Base-by-base conservation (phyloP, 2,888 invertebrate species). In the Temnothorax ravouxi region DNA sequence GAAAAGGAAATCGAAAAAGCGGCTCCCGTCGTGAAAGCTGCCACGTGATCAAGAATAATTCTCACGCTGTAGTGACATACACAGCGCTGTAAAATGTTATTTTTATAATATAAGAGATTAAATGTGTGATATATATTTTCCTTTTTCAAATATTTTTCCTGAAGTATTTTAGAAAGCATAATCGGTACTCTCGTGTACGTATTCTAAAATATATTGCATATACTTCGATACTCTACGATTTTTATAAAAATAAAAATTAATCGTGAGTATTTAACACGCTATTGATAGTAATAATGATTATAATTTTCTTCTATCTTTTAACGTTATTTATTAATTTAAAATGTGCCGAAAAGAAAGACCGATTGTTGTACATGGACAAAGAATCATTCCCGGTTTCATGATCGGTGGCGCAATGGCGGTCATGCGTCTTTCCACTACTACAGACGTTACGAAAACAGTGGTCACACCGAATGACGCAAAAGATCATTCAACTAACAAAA, bases 401-500 rank as follows among this genome's bases (percentile, higher is more conserved):
- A 25, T 64, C 34, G 21, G n/a, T 15, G 6, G n/a, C 54, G 52
- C 71, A 21, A 38, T 54, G n/a, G 11, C 34, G 21, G 3, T 15
- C 25, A 5, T 18, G 18, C 11, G 29, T n/a, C 84, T 67, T 71
- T 21, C 62, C 25, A 15, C 29, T 62, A 50, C 41, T 74, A 59
- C 13, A 71, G 76, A 77, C 50, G 56, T 83, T 83, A 88, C 83
- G 79, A 82, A 82, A 77, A 66, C 72, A 69, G 82, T 76, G 88
- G 86, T 83, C 74, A 59, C 38, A 44, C 50, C 47, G 38, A 64
- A 67, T 80, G 83, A 69, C 72, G 75, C 41, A 79, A 59, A 74
- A 64, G 86, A 88, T 88, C 86, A 77, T 86, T 86, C 87, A 77
- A 77, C 89, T 85, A 84, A 83, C 84, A 50, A 88, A 89, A 88